A percentile compares a stretch with the other conserved stretches of the same genome.
Conservation (phyloP, 2,888 invertebrate genomes). For the Sicus ferrugineus region DNA sequence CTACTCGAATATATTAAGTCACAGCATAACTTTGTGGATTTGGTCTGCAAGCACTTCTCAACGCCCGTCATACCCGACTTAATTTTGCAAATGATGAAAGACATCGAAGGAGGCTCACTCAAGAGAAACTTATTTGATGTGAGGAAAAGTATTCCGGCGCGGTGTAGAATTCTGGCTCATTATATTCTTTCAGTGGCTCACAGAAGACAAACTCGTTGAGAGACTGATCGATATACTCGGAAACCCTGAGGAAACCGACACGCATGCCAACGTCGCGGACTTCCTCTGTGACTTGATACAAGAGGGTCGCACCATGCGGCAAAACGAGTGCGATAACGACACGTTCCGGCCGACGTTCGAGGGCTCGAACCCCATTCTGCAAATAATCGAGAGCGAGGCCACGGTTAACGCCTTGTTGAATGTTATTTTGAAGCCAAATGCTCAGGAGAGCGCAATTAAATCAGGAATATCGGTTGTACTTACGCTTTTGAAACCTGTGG, state of each 20-base stretch:
- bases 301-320: slow-evolving; percentile 69
- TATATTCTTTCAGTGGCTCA: slow-evolving; percentile 78
- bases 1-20: slow-evolving; percentile 91
- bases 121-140: slow-evolving; percentile 76
- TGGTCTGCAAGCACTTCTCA: slow-evolving; percentile 87
- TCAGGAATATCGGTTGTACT: slow-evolving; percentile 83
- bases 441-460: slow-evolving; percentile 76
- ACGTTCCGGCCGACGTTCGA: slow-evolving; percentile 60
- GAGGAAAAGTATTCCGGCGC: slow-evolving; percentile 53
- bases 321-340: slow-evolving; percentile 69
- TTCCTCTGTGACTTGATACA: slow-evolving; percentile 86
- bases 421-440: slow-evolving; percentile 75
- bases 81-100: slow-evolving; percentile 83
- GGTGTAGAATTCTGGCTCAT: neutral
- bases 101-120: slow-evolving; percentile 79
- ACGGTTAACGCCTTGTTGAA: slow-evolving; percentile 76
- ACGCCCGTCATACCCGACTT: slow-evolving; percentile 96
- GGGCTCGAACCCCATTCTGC: slow-evolving; percentile 73
- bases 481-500: slow-evolving; percentile 68
- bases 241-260: slow-evolving; percentile 74
- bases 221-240: slow-evolving; percentile 74
- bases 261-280: slow-evolving; percentile 87
- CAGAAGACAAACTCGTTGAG: slow-evolving; percentile 86
- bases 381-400: slow-evolving; percentile 73
- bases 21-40: slow-evolving; percentile 85